These are phyloP conservation scores for Alexandromys fortis DNA, from an alignment of 2,113 vertebrate species.

Conservation along the genomic window DNA sequence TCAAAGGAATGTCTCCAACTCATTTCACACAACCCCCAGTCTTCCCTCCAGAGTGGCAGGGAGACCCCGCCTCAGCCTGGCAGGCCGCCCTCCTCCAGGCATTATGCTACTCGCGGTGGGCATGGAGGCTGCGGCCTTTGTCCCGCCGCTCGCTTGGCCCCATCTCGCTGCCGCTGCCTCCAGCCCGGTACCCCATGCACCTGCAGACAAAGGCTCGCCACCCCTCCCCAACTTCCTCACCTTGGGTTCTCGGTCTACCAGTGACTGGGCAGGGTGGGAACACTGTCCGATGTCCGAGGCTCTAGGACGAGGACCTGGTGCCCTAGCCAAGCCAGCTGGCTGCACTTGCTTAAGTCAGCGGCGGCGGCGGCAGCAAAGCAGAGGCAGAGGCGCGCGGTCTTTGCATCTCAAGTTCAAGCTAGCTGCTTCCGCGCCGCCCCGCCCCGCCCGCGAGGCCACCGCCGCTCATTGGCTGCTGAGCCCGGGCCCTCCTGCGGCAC, in stretches of 20 bases:
- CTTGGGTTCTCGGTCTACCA: background rate
- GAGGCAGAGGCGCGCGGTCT: constrained; percentile 26
- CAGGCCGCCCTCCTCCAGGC: background rate
- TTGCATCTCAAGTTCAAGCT: constrained; percentile 61
- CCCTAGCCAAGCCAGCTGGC: background rate
- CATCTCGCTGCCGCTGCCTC: background rate
- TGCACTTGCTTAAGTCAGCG: constrained; percentile 5
- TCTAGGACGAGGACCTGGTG: background rate
- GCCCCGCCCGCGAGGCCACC: background rate
- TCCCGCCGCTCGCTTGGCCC: constrained; percentile 3
- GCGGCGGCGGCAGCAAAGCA: background rate
- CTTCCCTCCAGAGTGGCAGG: background rate
- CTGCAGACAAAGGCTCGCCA: constrained; percentile 71
- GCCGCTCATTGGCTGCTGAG: constrained; percentile 33
- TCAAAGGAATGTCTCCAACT: background rate
- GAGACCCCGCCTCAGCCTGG: background rate
- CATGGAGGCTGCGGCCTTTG: constrained; percentile 62
- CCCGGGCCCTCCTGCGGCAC: background rate
- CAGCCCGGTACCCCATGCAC: background rate
- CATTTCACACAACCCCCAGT: background rate
- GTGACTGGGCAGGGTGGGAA: background rate
- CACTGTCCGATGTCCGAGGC: background rate
- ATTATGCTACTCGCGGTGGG: background rate
- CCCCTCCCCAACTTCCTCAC: constrained; percentile 36
- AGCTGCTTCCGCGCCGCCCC: background rate